Evolutionary conservation across 2,888 invertebrate genomes (phyloP), one percentile per base, ranked within the genome.

Genomic region (Seira musarum): DNA sequence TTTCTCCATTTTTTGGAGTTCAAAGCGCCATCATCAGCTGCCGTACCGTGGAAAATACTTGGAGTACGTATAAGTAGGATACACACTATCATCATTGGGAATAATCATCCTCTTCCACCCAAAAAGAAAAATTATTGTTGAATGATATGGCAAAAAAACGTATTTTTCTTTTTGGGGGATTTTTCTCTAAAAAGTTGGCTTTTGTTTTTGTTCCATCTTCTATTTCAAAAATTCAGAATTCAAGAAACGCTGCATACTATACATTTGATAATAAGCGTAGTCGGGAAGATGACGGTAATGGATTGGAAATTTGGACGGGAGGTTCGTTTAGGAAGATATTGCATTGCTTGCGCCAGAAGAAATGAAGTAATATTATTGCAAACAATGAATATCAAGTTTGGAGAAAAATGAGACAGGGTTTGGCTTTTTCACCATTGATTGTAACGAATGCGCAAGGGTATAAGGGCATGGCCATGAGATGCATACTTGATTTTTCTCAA

Each of bases 1-100:
- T 83, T 81, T 83, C 80, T 82, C 69, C 74, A 73, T 82, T 73
- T 67, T 75, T 80, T 82, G 61, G 61, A 72, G 72, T 72, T 78
- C 72, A 71, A 1, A 78, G 60, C 3, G 60, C 67, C 57, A 57
- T 66, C 65, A 66, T 78, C 78, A 70, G 60, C 70, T 30, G 21
- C 61, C 15, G n/a, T 17, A n/a, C n/a, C n/a, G 40, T 40, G 40
- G 40, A 40, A 40, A 40, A 40, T 40, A 13, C 40, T 40, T 40
- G 40, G 40, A 40, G 40, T 40, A 13, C n/a, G n/a, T n/a, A n/a
- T n/a, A n/a, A n/a, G n/a, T n/a, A n/a, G n/a, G 22, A 63, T 63
- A 63, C 22, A 5, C 3, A 35, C 40, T 6, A 40, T 40, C 5
- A 40, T 40, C 19, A 60, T 17, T n/a, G n/a, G n/a, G n/a, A n/a